Evolutionary conservation across 1,140 invertebrate genomes (phyloP).

Genomic region (Probaryconus sp.): DNA sequence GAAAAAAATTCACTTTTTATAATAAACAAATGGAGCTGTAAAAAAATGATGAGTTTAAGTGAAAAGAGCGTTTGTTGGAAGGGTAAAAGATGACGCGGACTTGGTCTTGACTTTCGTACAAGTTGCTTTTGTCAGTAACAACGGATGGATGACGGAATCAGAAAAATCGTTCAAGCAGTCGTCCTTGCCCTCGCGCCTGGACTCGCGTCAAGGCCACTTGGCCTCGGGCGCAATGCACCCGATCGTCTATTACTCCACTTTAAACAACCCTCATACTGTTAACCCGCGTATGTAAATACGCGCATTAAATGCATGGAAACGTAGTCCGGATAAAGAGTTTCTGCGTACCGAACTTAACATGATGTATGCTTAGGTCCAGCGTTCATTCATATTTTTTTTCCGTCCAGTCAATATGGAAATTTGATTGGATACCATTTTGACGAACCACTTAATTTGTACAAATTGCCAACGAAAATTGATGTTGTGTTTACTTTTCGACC

Average conservation of each 20-base stretch:
- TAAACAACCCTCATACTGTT: slow-evolving; percentile 34
- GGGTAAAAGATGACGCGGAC: slow-evolving; percentile 42
- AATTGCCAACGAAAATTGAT: slow-evolving; percentile 16
- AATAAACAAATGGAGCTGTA: no score
- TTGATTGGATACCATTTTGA: slow-evolving; percentile 38
- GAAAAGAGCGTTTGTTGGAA: slow-evolving; percentile 14
- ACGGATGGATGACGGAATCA: slow-evolving; percentile 54
- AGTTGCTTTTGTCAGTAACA: slow-evolving; percentile 49
- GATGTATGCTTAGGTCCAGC: slow-evolving; percentile 1
- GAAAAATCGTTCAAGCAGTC: slow-evolving; percentile 74
- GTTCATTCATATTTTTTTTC: slow-evolving; percentile 23
- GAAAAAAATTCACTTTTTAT: no score
- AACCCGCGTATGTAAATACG: slow-evolving; percentile 42
- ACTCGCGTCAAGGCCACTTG: slow-evolving; percentile 75
- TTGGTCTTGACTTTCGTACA: slow-evolving; percentile 26
- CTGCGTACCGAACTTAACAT: neutral
- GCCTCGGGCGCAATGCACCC: slow-evolving; percentile 76
- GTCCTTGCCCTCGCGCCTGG: slow-evolving; percentile 76
- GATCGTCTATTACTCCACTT: slow-evolving; percentile 58
- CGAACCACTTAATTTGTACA: slow-evolving; percentile 40
- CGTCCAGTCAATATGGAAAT: slow-evolving; percentile 41
- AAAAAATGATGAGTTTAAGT: no score
- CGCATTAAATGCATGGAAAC: slow-evolving; percentile 41
- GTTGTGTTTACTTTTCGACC: slow-evolving; percentile 34
- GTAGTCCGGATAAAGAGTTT: slow-evolving; percentile 23